These are phyloP conservation scores for Malthinus seriepunctatus DNA, from an alignment of 2,888 invertebrate genomes.

Conservation along the genomic window DNA sequence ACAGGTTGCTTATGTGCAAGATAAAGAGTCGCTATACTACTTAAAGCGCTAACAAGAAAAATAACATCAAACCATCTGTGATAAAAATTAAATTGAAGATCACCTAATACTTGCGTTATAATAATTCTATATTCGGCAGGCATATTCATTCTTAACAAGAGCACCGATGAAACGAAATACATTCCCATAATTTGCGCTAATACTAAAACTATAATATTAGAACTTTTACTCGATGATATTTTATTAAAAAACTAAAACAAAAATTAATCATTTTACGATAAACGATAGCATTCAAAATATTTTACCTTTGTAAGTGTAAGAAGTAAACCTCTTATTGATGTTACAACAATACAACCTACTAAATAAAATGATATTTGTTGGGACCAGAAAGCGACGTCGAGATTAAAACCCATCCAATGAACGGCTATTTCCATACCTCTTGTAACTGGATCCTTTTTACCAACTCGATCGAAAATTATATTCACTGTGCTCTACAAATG, in stretches of 20 bases:
- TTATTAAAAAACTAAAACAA: slow-evolving; percentile 94
- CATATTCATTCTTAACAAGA: slow-evolving; percentile 99
- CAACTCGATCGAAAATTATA: slow-evolving; percentile 98
- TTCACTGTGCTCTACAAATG: slow-evolving; percentile 89
- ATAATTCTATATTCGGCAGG: slow-evolving; percentile 95
- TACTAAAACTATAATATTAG: slow-evolving; percentile 95
- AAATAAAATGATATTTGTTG: slow-evolving; percentile 97
- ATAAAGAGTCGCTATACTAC: slow-evolving; percentile 94
- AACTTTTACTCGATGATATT: slow-evolving; percentile 97
- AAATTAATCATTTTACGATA: slow-evolving; percentile 20
- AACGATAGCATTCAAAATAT: neutral
- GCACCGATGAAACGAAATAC: slow-evolving; percentile 98
- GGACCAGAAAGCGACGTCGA: slow-evolving; percentile 99
- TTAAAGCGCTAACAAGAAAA: slow-evolving; percentile 93
- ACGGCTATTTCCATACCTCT: slow-evolving; percentile 95
- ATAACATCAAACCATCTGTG: slow-evolving; percentile 99
- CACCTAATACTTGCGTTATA: slow-evolving; percentile 90
- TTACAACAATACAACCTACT: slow-evolving; percentile 96
- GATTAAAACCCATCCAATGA: slow-evolving; percentile 92
- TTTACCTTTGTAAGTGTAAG: slow-evolving; percentile 94
- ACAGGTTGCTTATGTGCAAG: slow-evolving; percentile 80
- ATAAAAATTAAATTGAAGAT: slow-evolving; percentile 98
- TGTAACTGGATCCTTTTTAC: slow-evolving; percentile 98
- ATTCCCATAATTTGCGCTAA: slow-evolving; percentile 99
- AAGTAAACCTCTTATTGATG: slow-evolving; percentile 93